Evolutionary conservation across 2,113 vertebrate genomes (phyloP).

Genomic region (Phalacrocorax carbo): DNA sequence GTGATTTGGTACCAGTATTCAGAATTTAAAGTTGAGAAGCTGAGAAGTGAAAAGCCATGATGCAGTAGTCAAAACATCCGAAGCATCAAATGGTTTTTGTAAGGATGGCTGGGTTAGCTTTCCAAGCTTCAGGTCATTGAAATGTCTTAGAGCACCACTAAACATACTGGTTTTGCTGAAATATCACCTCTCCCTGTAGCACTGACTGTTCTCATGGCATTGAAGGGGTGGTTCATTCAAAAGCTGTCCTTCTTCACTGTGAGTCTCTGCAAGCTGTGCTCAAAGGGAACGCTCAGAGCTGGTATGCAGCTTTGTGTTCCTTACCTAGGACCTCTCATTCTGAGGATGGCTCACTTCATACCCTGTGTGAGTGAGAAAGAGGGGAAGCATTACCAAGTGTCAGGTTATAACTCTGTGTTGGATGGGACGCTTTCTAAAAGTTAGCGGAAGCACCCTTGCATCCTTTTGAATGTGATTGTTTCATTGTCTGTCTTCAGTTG

Average conservation of each 20-base stretch:
- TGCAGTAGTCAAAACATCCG: neutral
- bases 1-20: neutral
- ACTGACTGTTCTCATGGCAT: neutral
- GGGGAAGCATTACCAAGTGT: neutral
- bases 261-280: neutral
- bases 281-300: neutral
- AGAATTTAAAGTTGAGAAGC: neutral
- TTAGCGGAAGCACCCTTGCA: neutral
- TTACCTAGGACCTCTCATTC: neutral
- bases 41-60: neutral
- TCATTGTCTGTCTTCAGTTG: neutral
- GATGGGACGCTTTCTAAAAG: neutral
- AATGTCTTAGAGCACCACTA: neutral
- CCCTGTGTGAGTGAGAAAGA: neutral
- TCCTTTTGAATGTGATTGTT: neutral
- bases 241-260: neutral
- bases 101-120: neutral
- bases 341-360: neutral
- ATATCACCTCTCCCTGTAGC: neutral
- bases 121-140: neutral
- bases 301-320: neutral
- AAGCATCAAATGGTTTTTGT: neutral
- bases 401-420: neutral
- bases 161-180: neutral
- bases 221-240: neutral